Base-by-base conservation (phyloP, 2,888 invertebrate species). In the Ornithoptera priamus region DNA sequence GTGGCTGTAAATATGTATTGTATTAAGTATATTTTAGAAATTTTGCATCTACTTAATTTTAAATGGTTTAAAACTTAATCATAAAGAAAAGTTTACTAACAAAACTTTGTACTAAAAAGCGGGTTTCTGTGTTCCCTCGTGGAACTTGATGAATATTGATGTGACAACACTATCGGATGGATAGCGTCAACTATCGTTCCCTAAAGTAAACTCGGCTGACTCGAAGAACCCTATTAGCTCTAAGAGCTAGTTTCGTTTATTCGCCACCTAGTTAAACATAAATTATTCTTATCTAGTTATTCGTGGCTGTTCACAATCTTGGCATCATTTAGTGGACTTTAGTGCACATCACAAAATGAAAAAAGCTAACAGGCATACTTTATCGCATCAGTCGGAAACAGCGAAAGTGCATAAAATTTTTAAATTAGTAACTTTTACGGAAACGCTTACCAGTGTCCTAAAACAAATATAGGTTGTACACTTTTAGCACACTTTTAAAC, bases 91-190 rank as follows among this genome's bases (percentile, higher is more conserved):
- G 22, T 57, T 57, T 57, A 57, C 57, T 57, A 57, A 57, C n/a
- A 57, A 60, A 36, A 60, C 18, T 60, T 60, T 60, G 60, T 18
- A 36, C 15, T 6, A 7, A 60, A 60, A 60, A 30, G 36, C 60
- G 18, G 18, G 3, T 20, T 61, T n/a, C 20, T 18, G 39, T 61
- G 61, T 42, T 39, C 36, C 61, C 61, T 20, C 42, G 39, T 42
- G 61, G 20, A 12, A 61, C 61, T 42, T 61, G 39, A 61, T 61
- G 30, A 61, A 61, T 61, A 61, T 61, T 18, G 39, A 61, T 61
- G n/a, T 20, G 30, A n/a, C 36, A 12, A 61, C 39, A 39, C 53
- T 53, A 53, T 53, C n/a, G n/a, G n/a, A 53, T n/a, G n/a, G 53
- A n/a, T 18, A n/a, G 53, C 18, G 6, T 53, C n/a, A 53, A 53